phyloP scores from a whole-genome alignment of 2,797 vertebrate genomes.

The Neomorphus geoffroyi region DNA sequence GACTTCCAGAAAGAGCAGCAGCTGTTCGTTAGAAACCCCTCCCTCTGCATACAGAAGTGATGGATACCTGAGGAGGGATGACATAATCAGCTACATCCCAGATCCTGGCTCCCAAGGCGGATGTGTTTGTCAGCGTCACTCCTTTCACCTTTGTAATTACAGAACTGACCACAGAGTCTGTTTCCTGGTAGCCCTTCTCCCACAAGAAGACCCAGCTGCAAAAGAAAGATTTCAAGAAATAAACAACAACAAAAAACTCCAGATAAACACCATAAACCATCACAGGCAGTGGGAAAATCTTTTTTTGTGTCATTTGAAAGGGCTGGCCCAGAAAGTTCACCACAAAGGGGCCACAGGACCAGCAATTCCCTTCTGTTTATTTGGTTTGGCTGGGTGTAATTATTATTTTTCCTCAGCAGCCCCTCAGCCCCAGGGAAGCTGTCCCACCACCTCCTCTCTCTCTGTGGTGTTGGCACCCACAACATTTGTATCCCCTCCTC shows the following conservation, averaged over 20 bases:
- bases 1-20: background rate
- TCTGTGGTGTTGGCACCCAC: background rate
- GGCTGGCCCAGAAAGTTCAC: background rate
- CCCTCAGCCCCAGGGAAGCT: background rate
- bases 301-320: background rate
- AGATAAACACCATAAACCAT: background rate
- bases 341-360: background rate
- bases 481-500: background rate
- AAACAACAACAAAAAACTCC: background rate
- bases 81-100: constrained; percentile 92
- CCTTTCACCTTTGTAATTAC: constrained; percentile 90
- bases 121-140: constrained; percentile 79
- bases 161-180: constrained; percentile 84
- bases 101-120: constrained; percentile 73
- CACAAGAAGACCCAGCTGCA: constrained; percentile 88
- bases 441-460: background rate
- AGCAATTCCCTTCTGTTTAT: background rate
- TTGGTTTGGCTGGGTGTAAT: too few relatives aligned
- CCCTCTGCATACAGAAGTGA: background rate
- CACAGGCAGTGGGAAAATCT: background rate
- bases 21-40: background rate
- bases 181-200: constrained; percentile 89
- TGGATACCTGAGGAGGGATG: constrained; percentile 84
- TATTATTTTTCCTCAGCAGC: background rate
- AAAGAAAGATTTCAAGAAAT: background rate